Percentiles rank a stretch among this genome's conserved stretches.
These are phyloP conservation scores for Neosilurus hyrtlii DNA, from an alignment of 2,797 vertebrate genomes.

Conservation along the genomic window DNA sequence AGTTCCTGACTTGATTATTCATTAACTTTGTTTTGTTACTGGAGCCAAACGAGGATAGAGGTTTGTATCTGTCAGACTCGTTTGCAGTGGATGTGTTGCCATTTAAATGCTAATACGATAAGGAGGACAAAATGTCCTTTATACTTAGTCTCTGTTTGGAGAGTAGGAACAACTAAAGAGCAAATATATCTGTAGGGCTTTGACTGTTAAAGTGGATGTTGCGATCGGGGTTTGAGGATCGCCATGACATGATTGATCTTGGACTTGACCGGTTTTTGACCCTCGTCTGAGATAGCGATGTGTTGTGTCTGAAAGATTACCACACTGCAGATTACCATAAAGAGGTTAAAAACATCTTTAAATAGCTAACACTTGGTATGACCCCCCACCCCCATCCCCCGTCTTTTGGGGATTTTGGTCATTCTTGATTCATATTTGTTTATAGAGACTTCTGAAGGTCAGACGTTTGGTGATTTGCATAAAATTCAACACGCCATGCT, in stretches of 20 bases:
- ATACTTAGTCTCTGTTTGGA: conserved; percentile 55
- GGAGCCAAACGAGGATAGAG: conserved; percentile 55
- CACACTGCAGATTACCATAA: neutral
- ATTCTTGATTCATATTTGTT: conserved; percentile 15
- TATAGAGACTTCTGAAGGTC: conserved; percentile 16
- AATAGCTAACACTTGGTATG: neutral
- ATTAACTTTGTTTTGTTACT: conserved; percentile 70
- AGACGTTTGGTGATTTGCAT: conserved; percentile 26
- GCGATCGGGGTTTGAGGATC: neutral
- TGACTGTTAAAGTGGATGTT: conserved; percentile 11
- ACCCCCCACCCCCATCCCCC: neutral
- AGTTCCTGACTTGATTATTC: conserved; percentile 64
- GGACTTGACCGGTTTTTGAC: neutral
- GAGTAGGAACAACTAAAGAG: conserved; percentile 54
- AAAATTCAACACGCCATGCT: neutral
- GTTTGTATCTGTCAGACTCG: conserved; percentile 65
- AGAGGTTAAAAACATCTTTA: conserved; percentile 1
- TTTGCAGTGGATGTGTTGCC: conserved; percentile 65
- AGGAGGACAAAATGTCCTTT: conserved; percentile 73
- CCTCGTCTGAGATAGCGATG: neutral
- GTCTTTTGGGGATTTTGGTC: neutral
- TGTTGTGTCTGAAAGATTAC: neutral
- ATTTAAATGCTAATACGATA: conserved; percentile 79
- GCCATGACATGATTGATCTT: neutral
- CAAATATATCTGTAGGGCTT: neutral